Conservation (phyloP, 2,113 vertebrate species). For the Cephalopterus ornatus region DNA sequence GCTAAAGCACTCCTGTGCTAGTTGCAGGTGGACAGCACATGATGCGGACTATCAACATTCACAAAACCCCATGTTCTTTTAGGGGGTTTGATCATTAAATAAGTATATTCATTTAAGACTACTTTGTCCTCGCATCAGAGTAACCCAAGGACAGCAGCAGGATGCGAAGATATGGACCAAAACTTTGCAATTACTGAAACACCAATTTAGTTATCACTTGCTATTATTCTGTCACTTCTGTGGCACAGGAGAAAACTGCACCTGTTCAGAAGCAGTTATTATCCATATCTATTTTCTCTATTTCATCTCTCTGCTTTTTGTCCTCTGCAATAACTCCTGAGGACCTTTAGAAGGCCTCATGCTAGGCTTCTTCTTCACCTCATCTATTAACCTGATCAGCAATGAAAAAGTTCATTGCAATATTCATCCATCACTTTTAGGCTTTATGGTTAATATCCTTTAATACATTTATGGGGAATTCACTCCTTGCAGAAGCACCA, state of each 20-base stretch:
- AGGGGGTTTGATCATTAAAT: background rate
- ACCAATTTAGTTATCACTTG: constrained; percentile 22
- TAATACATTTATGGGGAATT: constrained; percentile 16
- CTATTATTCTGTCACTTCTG: constrained; percentile 11
- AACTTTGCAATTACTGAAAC: constrained; percentile 26
- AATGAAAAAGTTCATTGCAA: constrained; percentile 43
- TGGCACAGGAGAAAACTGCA: background rate
- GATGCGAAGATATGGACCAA: background rate
- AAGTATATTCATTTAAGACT: background rate
- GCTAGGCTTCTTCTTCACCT: constrained; percentile 9
- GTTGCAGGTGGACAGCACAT: background rate
- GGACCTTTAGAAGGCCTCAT: constrained; percentile 34
- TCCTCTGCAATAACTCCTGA: constrained; percentile 31
- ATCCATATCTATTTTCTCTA: constrained; percentile 9
- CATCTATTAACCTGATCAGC: constrained; percentile 29
- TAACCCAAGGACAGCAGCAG: background rate
- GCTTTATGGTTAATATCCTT: constrained; percentile 29
- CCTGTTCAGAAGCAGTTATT: constrained; percentile 14
- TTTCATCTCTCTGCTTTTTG: constrained; percentile 19
- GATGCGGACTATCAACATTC: background rate
- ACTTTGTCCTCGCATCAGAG: background rate
- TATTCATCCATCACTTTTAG: constrained; percentile 49
- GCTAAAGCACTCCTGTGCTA: background rate
- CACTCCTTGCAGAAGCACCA: background rate
- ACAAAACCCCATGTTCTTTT: background rate